phyloP scores from a whole-genome alignment of 2,888 invertebrate genomes.

The Copidosoma aretas region DNA sequence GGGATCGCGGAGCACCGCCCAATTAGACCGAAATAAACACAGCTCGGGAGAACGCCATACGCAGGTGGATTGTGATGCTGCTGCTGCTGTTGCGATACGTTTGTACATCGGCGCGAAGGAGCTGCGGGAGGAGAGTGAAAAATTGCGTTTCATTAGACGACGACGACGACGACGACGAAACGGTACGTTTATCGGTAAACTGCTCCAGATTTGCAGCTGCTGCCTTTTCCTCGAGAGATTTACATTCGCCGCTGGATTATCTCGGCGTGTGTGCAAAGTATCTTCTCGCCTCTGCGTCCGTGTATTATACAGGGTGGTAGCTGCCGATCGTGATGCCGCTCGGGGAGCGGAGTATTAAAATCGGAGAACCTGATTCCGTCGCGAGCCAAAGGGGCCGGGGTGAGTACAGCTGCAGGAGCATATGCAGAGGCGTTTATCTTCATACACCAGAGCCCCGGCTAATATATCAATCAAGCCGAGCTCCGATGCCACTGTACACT shows the following conservation, averaged over 20 bases:
- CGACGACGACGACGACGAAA: too few species aligned
- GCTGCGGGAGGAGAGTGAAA: neutral
- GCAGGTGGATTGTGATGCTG: too few species aligned
- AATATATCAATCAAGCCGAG: conserved; percentile 39
- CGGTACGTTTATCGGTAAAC: conserved; percentile 37
- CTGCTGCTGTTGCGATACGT: too few species aligned
- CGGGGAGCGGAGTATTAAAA: conserved; percentile 31
- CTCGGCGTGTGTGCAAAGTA: neutral
- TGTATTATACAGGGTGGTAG: neutral
- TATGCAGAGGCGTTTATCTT: conserved; percentile 15
- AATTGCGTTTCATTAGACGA: conserved; percentile 4
- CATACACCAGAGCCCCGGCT: neutral
- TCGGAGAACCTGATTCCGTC: conserved; percentile 29
- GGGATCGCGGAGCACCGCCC: too few species aligned
- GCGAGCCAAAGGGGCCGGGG: neutral
- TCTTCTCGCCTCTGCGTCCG: neutral
- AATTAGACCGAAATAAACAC: neutral
- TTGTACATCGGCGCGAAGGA: neutral
- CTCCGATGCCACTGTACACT: neutral
- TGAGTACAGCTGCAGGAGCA: conserved; percentile 15
- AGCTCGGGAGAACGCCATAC: neutral
- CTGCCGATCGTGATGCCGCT: neutral
- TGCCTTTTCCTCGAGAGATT: conserved; percentile 7
- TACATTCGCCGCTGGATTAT: conserved; percentile 12
- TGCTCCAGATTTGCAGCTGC: conserved; percentile 22